Base-by-base conservation (phyloP, 2,797 vertebrate species). In the Siniperca undulata region DNA sequence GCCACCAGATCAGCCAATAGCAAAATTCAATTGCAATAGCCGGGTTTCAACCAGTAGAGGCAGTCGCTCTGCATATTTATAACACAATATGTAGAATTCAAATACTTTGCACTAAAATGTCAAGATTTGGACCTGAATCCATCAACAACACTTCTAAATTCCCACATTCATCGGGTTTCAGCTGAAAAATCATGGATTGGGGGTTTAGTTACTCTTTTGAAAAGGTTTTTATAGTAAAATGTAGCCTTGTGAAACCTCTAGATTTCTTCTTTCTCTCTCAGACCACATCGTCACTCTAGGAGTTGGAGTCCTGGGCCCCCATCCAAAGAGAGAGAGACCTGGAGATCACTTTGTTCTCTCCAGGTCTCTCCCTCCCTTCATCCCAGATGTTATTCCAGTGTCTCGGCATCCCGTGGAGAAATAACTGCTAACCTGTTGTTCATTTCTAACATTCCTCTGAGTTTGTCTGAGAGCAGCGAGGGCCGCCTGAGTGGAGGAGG, bases 391-490 rank as follows among this genome's bases (percentile, higher is more conserved):
- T 75, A 56, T 53, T 80, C 22, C 77, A 67, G 79, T 10, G 55
- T 71, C 22, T 84, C 7, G 17, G 53, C 36, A 10, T 60, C 75
- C 72, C n/a, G 0, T 4, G 24, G 59, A 82, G 74, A 75, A 78
- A 71, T 58, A 52, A 65, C 71, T 30, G 22, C 55, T 22, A 40
- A 75, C 40, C 80, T 83, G 77, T 62, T 82, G 81, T 56, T 81
- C 80, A 73, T 83, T 61, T 85, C 60, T 81, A 0, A 78, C 64
- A 81, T 83, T 87, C 82, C 80, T 76, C 7, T 24, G 53, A 30
- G 59, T 76, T 34, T 22, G 78, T 61, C 53, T 53, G 55, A 48
- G 34, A 20, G 38, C n/a, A 40, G 52, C 2, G 17, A 30, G 42
- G 64, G 24, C 27, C 4, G 24, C 5, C 16, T 19, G 10, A 5